Evolutionary conservation across 2,797 vertebrate species (phyloP), one percentile per base, ranked within the genome.

Genomic region (Amniataba percoides): DNA sequence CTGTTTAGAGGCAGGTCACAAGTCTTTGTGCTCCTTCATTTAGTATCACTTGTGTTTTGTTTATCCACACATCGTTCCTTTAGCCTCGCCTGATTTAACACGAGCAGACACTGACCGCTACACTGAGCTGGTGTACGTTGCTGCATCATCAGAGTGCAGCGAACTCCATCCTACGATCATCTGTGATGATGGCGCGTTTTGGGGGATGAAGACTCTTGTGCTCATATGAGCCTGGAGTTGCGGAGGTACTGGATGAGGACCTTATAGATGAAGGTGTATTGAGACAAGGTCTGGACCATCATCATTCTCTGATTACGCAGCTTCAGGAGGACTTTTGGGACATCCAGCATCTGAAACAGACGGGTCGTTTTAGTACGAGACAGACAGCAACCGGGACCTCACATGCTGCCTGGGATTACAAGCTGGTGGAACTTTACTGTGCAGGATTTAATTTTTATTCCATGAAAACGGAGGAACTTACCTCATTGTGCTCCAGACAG

Each of bases 401-500:
- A 25, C 3, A 23, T 12, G 36, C 18, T 0, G 36, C 13, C 3
- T 25, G 19, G 25, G 40, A 25, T 61, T 16, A 13, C 11, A 8
- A 23, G 21, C 2, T 48, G 8, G 13, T 21, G 7, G 16, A 25
- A 68, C 34, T n/a, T 25, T 9, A 19, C 10, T 27, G 2, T 8
- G 2, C 5, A 16, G 18, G 15, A 7, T 45, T 56, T 23, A 23
- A 5, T 40, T 39, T 11, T 16, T 18, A 18, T 5, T 13, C 2
- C 2, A 12, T 15, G 34, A n/a, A 19, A 31, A 14, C 16, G 5
- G 15, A 52, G 34, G 16, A 7, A 1, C 15, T 64, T 90, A 99
- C 98, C 97, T 99, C 97, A 9, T 99, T 99, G 96, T 99, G 97
- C 84, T 99, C 98, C 92, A 99, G 90, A 89, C 98, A 99, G 45